Evolutionary conservation across 1,140 invertebrate genomes (phyloP).

Genomic region (Drosophila suzukii): DNA sequence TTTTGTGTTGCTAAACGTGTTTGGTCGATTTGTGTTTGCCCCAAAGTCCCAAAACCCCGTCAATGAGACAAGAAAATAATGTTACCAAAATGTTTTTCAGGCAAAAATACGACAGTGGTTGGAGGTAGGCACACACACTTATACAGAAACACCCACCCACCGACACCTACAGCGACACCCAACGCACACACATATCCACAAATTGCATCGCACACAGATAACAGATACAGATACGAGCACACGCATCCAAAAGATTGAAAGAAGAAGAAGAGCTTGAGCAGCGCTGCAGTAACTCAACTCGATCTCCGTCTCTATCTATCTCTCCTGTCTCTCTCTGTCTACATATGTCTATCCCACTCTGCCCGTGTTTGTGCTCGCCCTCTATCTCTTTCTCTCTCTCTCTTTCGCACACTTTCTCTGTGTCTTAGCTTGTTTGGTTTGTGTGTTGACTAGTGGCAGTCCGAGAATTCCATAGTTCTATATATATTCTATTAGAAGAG

Average conservation of each 20-base stretch:
- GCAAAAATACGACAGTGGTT: constrained; percentile 89
- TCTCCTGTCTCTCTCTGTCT: constrained; percentile 37
- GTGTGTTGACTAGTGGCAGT: constrained; percentile 28
- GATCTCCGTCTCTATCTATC: constrained; percentile 33
- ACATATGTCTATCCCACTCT: constrained; percentile 34
- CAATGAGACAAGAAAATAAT: constrained; percentile 56
- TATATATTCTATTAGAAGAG: constrained; percentile 1
- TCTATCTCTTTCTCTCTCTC: constrained; percentile 15
- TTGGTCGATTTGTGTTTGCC: constrained; percentile 12
- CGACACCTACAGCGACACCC: constrained; percentile 3
- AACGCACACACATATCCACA: constrained; percentile 12
- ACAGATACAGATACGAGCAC: constrained; percentile 9
- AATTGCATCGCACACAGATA: constrained; percentile 4
- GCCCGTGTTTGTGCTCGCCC: constrained; percentile 27
- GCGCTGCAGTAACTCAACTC: constrained; percentile 42
- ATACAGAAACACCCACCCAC: constrained; percentile 3
- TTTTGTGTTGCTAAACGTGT: constrained; percentile 26
- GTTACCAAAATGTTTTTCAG: constrained; percentile 85
- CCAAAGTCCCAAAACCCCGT: not conserved
- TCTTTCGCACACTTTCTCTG: constrained; percentile 27
- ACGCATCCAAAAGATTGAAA: constrained; percentile 34
- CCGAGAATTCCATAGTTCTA: not conserved
- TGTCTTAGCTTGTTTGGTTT: constrained; percentile 44
- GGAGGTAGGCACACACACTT: constrained; percentile 87
- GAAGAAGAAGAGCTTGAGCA: constrained; percentile 47